phyloP scores from a whole-genome alignment of 2,113 vertebrate genomes.

The Notechis scutatus region DNA sequence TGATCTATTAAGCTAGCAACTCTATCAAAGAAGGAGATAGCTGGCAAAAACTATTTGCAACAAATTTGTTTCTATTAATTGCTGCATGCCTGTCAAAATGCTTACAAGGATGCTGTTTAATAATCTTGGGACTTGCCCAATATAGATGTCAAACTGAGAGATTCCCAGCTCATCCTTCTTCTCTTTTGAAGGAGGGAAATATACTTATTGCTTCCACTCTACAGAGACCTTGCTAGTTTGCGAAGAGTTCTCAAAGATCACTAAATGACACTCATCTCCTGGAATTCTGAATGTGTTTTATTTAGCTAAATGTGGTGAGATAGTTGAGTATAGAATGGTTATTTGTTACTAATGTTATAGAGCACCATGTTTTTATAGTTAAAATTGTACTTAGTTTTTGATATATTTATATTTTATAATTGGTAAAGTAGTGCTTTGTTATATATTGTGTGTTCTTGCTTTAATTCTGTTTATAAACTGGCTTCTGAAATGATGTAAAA shows the following conservation, averaged over 20 bases:
- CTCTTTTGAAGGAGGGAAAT: background rate
- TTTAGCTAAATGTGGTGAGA: background rate
- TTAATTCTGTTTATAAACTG: background rate
- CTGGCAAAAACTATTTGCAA: background rate
- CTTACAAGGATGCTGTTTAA: background rate
- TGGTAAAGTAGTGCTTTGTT: background rate
- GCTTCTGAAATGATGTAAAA: background rate
- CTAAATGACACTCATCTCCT: background rate
- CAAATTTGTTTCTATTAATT: background rate
- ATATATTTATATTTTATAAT: background rate
- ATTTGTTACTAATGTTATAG: background rate
- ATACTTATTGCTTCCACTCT: background rate
- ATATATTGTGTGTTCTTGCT: background rate
- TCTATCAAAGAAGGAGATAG: background rate
- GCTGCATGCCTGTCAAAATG: background rate
- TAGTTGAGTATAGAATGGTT: background rate
- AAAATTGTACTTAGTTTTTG: background rate
- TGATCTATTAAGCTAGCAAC: background rate
- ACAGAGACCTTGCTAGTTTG: background rate
- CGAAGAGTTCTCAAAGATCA: background rate
- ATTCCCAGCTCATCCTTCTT: background rate
- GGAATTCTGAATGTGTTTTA: background rate
- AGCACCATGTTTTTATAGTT: background rate
- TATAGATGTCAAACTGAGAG: background rate
- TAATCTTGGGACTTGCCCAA: background rate